phyloP scores from a whole-genome alignment of 2,797 vertebrate genomes.

The Sparus aurata region DNA sequence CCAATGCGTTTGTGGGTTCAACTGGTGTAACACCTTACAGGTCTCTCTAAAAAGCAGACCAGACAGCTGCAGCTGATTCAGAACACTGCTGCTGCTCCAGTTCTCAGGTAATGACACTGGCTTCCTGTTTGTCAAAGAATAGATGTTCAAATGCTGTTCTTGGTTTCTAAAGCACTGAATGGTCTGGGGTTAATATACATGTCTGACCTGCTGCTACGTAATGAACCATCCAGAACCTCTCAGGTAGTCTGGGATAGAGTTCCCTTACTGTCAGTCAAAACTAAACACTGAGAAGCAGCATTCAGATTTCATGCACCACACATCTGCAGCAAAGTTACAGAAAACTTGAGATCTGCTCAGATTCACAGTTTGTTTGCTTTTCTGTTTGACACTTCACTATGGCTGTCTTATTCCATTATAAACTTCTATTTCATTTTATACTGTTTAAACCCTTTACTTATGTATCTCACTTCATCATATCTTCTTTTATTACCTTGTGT shows the following conservation, averaged over 20 bases:
- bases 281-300: neutral
- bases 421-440: neutral
- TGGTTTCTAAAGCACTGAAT: neutral
- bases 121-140: neutral
- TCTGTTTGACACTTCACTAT: neutral
- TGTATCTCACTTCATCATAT: neutral
- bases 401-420: neutral
- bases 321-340: slow-evolving; percentile 2
- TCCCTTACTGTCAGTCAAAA: neutral
- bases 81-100: neutral
- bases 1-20: neutral
- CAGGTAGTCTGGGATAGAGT: neutral
- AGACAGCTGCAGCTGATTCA: neutral
- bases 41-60: neutral
- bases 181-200: neutral
- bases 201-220: neutral
- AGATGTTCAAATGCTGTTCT: neutral
- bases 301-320: neutral
- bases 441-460: neutral
- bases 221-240: neutral
- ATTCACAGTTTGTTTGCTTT: neutral
- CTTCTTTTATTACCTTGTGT: neutral
- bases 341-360: neutral
- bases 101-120: neutral
- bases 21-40: neutral